Base-by-base conservation (phyloP, 1,140 invertebrate genomes). In the Drosophila takahashii region DNA sequence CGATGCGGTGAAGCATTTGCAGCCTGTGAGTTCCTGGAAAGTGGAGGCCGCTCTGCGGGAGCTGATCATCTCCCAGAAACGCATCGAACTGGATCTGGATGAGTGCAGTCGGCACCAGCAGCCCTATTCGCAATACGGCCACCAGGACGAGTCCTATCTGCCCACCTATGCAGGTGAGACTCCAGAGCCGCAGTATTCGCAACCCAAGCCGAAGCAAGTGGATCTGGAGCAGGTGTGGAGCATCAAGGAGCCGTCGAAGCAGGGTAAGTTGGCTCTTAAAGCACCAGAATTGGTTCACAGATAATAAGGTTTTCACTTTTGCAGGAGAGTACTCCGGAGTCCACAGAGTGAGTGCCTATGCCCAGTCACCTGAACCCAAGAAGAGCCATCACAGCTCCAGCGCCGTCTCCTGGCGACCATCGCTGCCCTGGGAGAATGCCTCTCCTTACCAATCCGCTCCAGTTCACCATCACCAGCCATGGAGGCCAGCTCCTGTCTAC, bases 31-130 rank as follows among this genome's bases (percentile, higher is more conserved):
- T 9, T 50, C 79, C 0, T 83, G 79, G 79, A 51, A 79, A 15
- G 71, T 87, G 11, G 84, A 87, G 11, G 65, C 45, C 11, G 84
- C 62, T 3, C 34, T 87, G 2, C 76, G 76, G 4, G 83, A 87
- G 36, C 29, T 87, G 9, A 87, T 87, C 9, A 76, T 83, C 7
- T 87, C 83, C 6, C 83, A 87, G 11, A 87, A 87, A 34, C 79
- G 83, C 15, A 81, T 87, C 9, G 83, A 87, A 11, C 29, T 79
- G 3, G 83, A 83, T 39, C 27, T 87, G 37, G 71, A 87, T n/a
- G 11, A 51, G 2, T 83, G 79, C 37, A 50, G 65, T n/a, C 51
- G 69, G 1, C 66, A 37, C 6, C 22, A 51, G n/a, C 22, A 51
- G n/a, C 9, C 47, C n/a, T 1, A 15, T 32, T n/a, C 27, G 4